Conservation (phyloP, 2,113 vertebrate species). For the Myotis brandtii region DNA sequence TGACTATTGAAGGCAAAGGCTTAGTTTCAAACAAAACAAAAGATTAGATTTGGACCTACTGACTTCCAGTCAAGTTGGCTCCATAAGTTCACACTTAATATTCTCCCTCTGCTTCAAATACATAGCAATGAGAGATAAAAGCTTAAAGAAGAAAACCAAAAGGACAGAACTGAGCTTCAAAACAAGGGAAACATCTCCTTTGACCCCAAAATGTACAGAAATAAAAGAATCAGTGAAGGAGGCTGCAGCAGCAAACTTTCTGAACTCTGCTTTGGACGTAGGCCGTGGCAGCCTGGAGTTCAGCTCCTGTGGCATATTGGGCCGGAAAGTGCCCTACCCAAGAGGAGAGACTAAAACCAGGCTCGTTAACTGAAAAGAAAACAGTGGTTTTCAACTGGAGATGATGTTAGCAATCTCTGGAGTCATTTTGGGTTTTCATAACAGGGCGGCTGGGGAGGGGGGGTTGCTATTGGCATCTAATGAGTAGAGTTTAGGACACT, state of each 20-base stretch:
- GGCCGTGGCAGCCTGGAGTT: neutral
- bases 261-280: neutral
- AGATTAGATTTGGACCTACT: conserved; percentile 32
- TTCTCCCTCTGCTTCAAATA: conserved; percentile 4
- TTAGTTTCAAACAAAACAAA: conserved; percentile 62
- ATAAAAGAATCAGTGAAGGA: neutral
- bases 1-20: conserved; percentile 6
- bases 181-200: neutral
- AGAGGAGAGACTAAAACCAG: neutral
- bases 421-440: neutral
- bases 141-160: neutral
- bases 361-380: neutral
- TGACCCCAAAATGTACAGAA: neutral
- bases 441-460: neutral
- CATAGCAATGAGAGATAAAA: neutral
- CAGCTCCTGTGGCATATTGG: neutral
- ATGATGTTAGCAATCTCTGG: neutral
- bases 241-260: neutral
- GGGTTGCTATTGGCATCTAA: neutral
- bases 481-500: neutral
- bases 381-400: neutral
- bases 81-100: neutral
- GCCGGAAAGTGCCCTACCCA: neutral
- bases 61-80: conserved; percentile 46
- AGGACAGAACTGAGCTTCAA: neutral